These are phyloP conservation scores for Bettongia penicillata DNA, from an alignment of 2,113 vertebrate genomes.

Conservation along the genomic window DNA sequence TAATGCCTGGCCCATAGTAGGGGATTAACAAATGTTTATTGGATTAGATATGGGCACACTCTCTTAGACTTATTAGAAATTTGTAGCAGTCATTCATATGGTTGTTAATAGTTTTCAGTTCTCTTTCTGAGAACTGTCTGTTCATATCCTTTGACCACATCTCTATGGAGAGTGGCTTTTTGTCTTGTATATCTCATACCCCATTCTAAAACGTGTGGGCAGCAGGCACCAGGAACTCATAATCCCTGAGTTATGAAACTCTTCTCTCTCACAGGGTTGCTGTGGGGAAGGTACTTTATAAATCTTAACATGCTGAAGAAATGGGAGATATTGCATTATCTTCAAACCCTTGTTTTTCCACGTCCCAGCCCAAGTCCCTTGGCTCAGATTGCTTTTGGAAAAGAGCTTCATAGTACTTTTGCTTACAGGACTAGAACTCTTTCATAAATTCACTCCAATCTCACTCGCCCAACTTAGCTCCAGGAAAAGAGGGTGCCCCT, in stretches of 20 bases:
- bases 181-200: background rate
- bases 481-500: slow-evolving; percentile 47
- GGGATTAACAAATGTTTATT: background rate
- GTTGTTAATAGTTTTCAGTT: background rate
- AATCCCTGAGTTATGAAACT: background rate
- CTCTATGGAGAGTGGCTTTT: background rate
- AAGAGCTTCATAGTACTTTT: background rate
- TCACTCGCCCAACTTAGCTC: slow-evolving; percentile 59
- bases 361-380: background rate
- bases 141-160: background rate
- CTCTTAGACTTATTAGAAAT: background rate
- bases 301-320: background rate
- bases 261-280: background rate
- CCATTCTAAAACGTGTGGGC: background rate
- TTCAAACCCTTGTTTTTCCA: background rate
- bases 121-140: background rate
- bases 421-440: slow-evolving; percentile 18
- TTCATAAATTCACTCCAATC: slow-evolving; percentile 28
- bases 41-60: background rate
- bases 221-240: background rate
- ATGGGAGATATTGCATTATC: background rate
- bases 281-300: background rate
- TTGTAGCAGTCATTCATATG: background rate
- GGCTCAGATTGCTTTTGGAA: background rate
- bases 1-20: background rate